These are phyloP conservation scores for Tychaedon coryphoeus DNA, from an alignment of 2,113 vertebrate species.

Conservation along the genomic window DNA sequence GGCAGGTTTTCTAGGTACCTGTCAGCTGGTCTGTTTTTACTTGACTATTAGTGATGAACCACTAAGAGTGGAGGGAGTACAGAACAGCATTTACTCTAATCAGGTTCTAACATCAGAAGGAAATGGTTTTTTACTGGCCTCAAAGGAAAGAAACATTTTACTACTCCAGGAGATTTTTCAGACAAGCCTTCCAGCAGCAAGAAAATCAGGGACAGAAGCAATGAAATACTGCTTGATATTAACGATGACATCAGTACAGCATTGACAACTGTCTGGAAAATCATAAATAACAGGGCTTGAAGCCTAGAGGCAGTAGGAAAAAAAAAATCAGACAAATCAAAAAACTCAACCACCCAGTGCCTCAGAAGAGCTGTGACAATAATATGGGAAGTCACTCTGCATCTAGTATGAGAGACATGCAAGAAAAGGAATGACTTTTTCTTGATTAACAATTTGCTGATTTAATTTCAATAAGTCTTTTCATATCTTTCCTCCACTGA, in stretches of 20 bases:
- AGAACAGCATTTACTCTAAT: neutral
- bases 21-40: neutral
- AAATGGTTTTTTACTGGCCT: neutral
- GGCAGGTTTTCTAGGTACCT: neutral
- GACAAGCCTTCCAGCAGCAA: neutral
- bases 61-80: neutral
- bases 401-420: neutral
- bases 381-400: neutral
- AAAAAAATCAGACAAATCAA: neutral
- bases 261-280: neutral
- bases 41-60: neutral
- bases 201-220: neutral
- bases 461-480: neutral
- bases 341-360: accelerated
- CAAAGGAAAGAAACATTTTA: neutral
- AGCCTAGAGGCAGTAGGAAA: neutral
- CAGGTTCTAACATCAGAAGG: neutral
- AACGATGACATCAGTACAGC: neutral
- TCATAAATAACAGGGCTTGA: neutral
- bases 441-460: neutral
- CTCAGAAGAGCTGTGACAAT: neutral
- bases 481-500: neutral
- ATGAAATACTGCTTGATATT: neutral
- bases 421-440: neutral
- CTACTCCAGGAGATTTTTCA: neutral